These are phyloP conservation scores for Chiroxiphia lanceolata DNA, from an alignment of 2,797 vertebrate genomes.

Conservation along the genomic window DNA sequence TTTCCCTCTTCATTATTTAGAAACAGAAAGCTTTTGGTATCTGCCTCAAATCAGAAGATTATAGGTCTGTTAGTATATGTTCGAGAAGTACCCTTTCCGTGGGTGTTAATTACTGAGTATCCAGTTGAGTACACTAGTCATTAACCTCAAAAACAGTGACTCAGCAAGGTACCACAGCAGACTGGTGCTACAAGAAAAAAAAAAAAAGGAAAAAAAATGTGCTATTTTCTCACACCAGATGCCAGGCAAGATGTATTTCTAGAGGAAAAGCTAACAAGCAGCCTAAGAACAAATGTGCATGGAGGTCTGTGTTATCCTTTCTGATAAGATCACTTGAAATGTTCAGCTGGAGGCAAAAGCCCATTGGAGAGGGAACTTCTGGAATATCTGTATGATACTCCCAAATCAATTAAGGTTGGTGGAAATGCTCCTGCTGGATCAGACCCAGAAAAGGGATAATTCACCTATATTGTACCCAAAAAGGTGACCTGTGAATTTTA, in stretches of 20 bases:
- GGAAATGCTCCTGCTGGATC: background rate
- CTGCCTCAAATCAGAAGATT: constrained; percentile 6
- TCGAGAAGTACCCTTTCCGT: background rate
- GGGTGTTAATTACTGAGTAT: background rate
- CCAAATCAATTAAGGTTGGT: background rate
- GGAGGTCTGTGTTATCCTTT: constrained; percentile 1
- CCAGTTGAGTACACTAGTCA: constrained; percentile 17
- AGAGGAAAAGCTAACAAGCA: constrained; percentile 27
- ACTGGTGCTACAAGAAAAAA: background rate
- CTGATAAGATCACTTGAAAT: background rate
- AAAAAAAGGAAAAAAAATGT: fast-evolving
- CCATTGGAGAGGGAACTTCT: background rate
- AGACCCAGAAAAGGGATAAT: background rate
- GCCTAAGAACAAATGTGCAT: constrained; percentile 6
- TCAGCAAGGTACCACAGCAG: background rate
- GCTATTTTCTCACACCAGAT: constrained; percentile 29
- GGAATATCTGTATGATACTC: background rate
- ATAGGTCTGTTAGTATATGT: background rate
- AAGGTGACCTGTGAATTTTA: background rate
- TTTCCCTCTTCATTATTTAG: constrained; percentile 1
- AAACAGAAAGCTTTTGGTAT: constrained; percentile 1
- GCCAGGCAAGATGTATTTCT: constrained; percentile 40
- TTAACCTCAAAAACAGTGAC: constrained; percentile 50
- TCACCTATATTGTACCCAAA: background rate
- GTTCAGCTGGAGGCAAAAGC: background rate